Evolutionary conservation across 1,140 invertebrate genomes (phyloP).

Genomic region (Drosophila nigrodunni): DNA sequence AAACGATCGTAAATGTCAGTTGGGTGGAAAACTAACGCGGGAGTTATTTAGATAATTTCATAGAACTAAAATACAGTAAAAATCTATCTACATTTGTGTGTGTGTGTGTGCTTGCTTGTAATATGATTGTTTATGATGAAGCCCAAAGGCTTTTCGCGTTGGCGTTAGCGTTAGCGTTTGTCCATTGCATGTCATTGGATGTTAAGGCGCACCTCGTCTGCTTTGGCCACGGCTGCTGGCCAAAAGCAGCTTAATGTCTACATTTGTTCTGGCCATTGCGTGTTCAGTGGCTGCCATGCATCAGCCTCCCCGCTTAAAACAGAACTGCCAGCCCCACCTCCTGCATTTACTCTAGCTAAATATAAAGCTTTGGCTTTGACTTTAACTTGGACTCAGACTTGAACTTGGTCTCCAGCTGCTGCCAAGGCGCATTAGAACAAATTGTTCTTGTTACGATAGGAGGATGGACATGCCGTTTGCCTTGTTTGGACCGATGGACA

Average conservation of each 20-base stretch:
- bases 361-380: conserved; percentile 16
- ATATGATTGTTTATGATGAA: conserved; percentile 43
- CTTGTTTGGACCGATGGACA: conserved; percentile 78
- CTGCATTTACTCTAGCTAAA: conserved; percentile 25
- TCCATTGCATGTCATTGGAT: conserved; percentile 74
- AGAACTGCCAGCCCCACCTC: conserved; percentile 6
- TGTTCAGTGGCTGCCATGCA: conserved; percentile 69
- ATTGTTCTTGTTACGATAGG: conserved; percentile 82
- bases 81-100: not conserved
- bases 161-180: conserved; percentile 31
- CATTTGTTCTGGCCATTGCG: conserved; percentile 80
- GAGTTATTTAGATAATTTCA: conserved; percentile 69
- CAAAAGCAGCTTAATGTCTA: conserved; percentile 74
- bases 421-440: conserved; percentile 79
- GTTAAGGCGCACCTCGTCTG: conserved; percentile 44
- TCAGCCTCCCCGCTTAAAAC: not conserved
- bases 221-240: conserved; percentile 30
- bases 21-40: conserved; percentile 32
- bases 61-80: conserved; percentile 58
- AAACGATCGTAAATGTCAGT: conserved; percentile 60
- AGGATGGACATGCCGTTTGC: conserved; percentile 78
- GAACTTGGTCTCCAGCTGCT: conserved; percentile 46
- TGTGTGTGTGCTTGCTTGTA: not conserved
- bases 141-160: conserved; percentile 1
- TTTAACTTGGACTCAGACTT: not conserved